Evolutionary conservation across 1,140 invertebrate genomes (phyloP), one percentile per base, ranked within the genome.

Genomic region (Drosophila obscura): DNA sequence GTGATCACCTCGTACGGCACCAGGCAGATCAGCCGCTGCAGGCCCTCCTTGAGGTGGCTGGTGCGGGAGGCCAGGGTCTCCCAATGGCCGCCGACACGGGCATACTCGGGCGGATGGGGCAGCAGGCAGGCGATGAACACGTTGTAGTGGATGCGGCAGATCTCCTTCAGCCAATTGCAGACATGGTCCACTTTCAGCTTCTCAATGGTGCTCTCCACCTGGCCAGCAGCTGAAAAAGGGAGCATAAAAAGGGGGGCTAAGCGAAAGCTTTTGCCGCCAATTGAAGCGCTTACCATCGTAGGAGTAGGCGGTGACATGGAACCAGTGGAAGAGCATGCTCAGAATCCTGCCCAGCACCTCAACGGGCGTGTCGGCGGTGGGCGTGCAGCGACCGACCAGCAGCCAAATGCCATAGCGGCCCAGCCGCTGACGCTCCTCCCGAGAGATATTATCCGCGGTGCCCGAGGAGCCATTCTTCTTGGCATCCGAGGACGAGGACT

Each of bases 301-400:
- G 15, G 98, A 95, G 92, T 97, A 98, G 7, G 98, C 97, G 35
- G 98, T 99, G 66, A 98, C 96, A 93, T 99, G 97, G 93, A 99
- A 99, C 99, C 99, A 99, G 93, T 99, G 98, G 93, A 99, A 99
- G 58, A 99, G 94, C 94, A 98, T 98, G 58, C 97, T 97, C 26
- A 99, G 93, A 74, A 99, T 94, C 77, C 98, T 94, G 16, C 98
- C 98, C 39, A 99, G 93, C 35, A 97, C 95, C 92, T 98, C 96
- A 89, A 96, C 93, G 5, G 97, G 96, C n/a, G 97, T 96, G 74
- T 96, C 95, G 44, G 96, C 94, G 65, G 95, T 96, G 16, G 97
- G 97, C 8, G 96, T 96, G 92, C 98, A 99, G 67, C 99, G 94
- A 44, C 98, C 97, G 35, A 99, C 97, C 74, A 99, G 94, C 62